Evolutionary conservation across 2,888 invertebrate species (phyloP).

Genomic region (Troides oblongomaculatus): DNA sequence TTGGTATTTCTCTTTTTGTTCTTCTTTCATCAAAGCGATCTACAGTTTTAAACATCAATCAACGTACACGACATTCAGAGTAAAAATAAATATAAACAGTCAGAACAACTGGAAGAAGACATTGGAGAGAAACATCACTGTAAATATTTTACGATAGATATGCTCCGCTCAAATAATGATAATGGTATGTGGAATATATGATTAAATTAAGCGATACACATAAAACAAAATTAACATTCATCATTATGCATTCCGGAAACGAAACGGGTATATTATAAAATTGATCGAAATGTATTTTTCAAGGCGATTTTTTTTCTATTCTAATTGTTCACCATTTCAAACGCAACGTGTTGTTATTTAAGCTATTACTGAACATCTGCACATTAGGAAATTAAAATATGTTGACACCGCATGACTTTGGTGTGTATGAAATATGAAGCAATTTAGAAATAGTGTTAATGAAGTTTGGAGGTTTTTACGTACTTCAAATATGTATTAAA

Average conservation of each 20-base stretch:
- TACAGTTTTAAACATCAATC: too few relatives aligned
- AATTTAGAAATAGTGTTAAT: background rate
- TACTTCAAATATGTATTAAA: too few relatives aligned
- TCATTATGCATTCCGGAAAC: background rate
- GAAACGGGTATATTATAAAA: background rate
- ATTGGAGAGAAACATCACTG: too few relatives aligned
- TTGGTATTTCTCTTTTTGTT: too few relatives aligned
- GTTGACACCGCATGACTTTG: background rate
- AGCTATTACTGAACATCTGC: background rate
- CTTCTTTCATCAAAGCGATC: too few relatives aligned
- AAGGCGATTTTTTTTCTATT: background rate
- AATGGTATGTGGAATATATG: background rate
- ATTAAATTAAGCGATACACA: background rate
- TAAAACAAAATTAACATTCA: background rate
- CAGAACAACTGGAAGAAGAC: too few relatives aligned
- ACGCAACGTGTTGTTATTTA: background rate
- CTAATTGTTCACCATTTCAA: background rate
- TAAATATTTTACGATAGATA: too few relatives aligned
- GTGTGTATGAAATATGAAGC: background rate
- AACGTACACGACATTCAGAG: too few relatives aligned
- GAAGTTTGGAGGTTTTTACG: background rate
- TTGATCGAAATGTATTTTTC: background rate
- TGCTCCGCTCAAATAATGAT: background rate
- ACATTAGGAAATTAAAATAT: background rate
- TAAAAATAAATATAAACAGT: too few relatives aligned